Percentiles rank a stretch among this genome's conserved stretches.
phyloP scores from a whole-genome alignment of 2,113 vertebrate species.

The Macrotus californicus region DNA sequence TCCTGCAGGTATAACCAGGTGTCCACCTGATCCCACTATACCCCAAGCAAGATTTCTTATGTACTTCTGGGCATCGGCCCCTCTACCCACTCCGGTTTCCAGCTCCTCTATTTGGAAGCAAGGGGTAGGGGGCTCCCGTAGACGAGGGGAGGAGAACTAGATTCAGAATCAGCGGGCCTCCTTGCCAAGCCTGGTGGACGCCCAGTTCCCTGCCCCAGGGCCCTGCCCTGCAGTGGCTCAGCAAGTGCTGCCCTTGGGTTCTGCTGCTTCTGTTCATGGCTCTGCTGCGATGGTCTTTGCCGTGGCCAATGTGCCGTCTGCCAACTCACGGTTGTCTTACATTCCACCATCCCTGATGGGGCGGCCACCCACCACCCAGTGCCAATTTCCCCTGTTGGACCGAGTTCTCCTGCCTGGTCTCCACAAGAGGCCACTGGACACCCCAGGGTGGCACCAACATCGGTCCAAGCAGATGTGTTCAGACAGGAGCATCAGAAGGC shows the following conservation, averaged over 20 bases:
- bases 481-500: background rate
- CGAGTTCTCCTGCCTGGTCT: background rate
- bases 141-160: fast-evolving
- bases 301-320: fast-evolving
- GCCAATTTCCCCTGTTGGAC: background rate
- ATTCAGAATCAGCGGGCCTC: background rate
- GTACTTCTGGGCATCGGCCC: background rate
- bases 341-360: background rate
- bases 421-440: background rate
- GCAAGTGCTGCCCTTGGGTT: fast-evolving
- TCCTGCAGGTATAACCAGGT: background rate
- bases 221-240: fast-evolving
- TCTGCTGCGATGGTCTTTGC: background rate
- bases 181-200: background rate
- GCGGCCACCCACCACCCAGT: background rate
- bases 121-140: background rate
- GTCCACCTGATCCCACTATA: background rate
- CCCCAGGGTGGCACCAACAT: background rate
- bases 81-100: background rate
- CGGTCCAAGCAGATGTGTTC: background rate
- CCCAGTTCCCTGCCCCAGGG: no score
- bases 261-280: background rate
- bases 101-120: background rate
- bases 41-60: background rate
- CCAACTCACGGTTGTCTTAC: fast-evolving